A percentile compares a stretch with the other conserved stretches of the same genome.
phyloP scores from a whole-genome alignment of 2,797 vertebrate species.

The Threskiornis aethiopicus region DNA sequence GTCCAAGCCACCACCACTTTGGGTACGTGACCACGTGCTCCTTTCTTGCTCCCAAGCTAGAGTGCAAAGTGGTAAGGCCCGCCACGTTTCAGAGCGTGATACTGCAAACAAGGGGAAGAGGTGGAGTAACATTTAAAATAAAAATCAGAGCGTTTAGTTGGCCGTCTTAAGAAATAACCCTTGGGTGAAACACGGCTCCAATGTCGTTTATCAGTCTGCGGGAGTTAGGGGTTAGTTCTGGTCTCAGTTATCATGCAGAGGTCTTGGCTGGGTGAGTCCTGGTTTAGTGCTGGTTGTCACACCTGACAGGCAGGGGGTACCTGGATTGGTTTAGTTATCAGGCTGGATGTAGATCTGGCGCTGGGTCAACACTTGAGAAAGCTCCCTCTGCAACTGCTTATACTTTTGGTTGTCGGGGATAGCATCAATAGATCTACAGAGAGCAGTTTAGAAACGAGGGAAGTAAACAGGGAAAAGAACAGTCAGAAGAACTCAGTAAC shows the following conservation, averaged over 20 bases:
- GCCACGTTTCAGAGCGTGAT: neutral
- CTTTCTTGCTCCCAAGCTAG: neutral
- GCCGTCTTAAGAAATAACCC: neutral
- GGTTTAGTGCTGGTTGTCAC: conserved; percentile 73
- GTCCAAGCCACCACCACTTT: neutral
- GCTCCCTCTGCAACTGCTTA: conserved; percentile 98
- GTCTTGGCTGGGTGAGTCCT: conserved; percentile 65
- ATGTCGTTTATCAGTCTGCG: neutral
- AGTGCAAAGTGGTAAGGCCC: neutral
- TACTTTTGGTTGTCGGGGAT: conserved; percentile 99
- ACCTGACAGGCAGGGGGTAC: conserved; percentile 82
- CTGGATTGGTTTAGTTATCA: conserved; percentile 89
- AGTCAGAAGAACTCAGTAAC: conserved; percentile 11
- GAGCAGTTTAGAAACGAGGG: conserved; percentile 48
- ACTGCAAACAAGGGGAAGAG: neutral
- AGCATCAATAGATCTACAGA: conserved; percentile 96
- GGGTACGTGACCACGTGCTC: neutral
- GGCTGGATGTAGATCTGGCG: conserved; percentile 99
- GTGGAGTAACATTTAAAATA: neutral
- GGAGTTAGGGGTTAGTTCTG: conserved; percentile 72
- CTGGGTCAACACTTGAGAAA: conserved; percentile 99
- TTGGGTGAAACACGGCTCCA: neutral
- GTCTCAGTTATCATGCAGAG: conserved; percentile 37
- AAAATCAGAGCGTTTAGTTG: neutral
- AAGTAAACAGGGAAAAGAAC: conserved; percentile 25